Base-by-base conservation (phyloP, 2,888 invertebrate genomes). In the Blera fallax region DNA sequence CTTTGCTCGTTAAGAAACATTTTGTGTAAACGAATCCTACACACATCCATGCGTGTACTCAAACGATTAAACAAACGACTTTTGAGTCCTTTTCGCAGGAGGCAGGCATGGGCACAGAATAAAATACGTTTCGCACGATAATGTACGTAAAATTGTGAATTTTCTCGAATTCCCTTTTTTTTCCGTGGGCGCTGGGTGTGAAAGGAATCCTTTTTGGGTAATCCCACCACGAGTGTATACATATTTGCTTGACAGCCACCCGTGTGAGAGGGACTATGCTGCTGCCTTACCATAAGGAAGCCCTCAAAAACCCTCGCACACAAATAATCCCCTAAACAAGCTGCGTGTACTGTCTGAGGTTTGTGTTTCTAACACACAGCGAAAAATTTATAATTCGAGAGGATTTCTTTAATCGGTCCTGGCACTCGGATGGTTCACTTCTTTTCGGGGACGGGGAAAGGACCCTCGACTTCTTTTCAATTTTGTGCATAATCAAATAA, bases 391-490 rank as follows among this genome's bases (percentile, higher is more conserved):
- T 54, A 54, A 58, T 58, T 70, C 43, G 24, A 43, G 14, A 40
- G 14, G 58, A 43, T 70, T 70, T 70, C 43, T 34, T 58, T 48
- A 70, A 70, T 58, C 45, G 32, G 34, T 56, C 54, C 29, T 50
- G 45, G 43, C 34, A 29, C 29, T 29, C 29, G 34, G 34, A 8
- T 37, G 34, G n/a, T n/a, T n/a, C n/a, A 5, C 6, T 7, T 29
- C n/a, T n/a, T 14, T 14, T 14, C 40, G n/a, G 7, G n/a, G n/a
- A n/a, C n/a, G n/a, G 21, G 21, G 5, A 4, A 48, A 48, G 48
- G 48, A 48, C 48, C 48, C 21, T 43, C 16, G 16, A 1, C 2
- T 29, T 14, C 16, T 48, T 48, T 21, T 2, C 14, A 37, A 14
- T 16, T 14, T n/a, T 43, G 14, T 16, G 16, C 10, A 29, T 64